phyloP scores from a whole-genome alignment of 1,140 invertebrate species.

The Drosophila quadrilineata region DNA sequence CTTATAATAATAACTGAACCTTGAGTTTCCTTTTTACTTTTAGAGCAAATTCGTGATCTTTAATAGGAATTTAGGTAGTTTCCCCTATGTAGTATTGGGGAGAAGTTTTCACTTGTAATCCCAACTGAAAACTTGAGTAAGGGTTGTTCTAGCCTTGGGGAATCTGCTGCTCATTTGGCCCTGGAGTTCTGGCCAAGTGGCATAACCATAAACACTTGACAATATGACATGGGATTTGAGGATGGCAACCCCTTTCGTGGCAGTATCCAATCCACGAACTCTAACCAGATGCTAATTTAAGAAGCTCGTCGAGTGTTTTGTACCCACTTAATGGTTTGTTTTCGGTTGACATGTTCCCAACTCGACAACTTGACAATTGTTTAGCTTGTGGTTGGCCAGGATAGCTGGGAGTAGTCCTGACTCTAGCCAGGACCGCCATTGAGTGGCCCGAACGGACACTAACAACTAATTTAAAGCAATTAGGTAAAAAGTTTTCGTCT shows the following conservation, averaged over 20 bases:
- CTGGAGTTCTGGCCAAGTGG: background rate
- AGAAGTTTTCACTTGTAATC: no score
- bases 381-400: slow-evolving; percentile 50
- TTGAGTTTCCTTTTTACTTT: no score
- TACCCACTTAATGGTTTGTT: slow-evolving; percentile 77
- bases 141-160: background rate
- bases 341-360: slow-evolving; percentile 62
- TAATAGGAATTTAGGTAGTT: no score
- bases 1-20: no score
- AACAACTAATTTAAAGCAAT: slow-evolving; percentile 80
- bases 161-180: background rate
- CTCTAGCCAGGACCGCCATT: background rate
- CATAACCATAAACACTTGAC: slow-evolving; percentile 62
- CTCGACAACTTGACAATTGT: slow-evolving; percentile 59
- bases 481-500: slow-evolving; percentile 69
- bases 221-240: slow-evolving; percentile 51
- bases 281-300: slow-evolving; percentile 54
- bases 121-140: no score
- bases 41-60: no score
- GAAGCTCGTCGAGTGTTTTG: slow-evolving; percentile 55
- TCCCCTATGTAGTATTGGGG: no score
- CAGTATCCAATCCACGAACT: no score
- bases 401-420: background rate
- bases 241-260: background rate
- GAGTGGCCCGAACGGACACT: slow-evolving; percentile 36